These are phyloP conservation scores for Trissoscelio sp. DNA, from an alignment of 2,888 invertebrate genomes.

Conservation along the genomic window DNA sequence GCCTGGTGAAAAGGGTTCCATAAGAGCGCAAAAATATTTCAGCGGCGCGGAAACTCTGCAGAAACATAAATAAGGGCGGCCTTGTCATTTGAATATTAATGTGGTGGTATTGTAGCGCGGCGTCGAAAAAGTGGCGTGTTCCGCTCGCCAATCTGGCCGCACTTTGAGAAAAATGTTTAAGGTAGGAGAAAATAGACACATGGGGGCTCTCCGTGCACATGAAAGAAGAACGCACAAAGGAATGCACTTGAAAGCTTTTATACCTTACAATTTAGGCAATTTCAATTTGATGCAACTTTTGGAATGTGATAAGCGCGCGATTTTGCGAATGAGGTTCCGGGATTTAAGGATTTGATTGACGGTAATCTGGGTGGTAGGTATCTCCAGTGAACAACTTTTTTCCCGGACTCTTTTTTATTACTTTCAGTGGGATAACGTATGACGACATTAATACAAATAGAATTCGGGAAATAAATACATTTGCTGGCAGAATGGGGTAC, in stretches of 20 bases:
- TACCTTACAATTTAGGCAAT: constrained; percentile 27
- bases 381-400: background rate
- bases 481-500: background rate
- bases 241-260: background rate
- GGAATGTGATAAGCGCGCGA: constrained; percentile 30
- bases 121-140: constrained; percentile 2
- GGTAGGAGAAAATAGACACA: no score
- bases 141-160: background rate
- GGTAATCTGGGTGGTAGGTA: background rate
- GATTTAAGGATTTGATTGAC: constrained; percentile 12
- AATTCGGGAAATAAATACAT: constrained; percentile 12
- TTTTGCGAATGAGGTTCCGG: constrained; percentile 8
- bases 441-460: constrained; percentile 27
- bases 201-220: background rate
- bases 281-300: constrained; percentile 36
- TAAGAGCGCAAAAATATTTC: constrained; percentile 27
- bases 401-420: background rate
- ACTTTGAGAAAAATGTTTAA: constrained; percentile 27
- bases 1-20: constrained; percentile 1
- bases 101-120: background rate
- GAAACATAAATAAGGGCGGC: constrained; percentile 31
- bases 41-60: constrained; percentile 2
- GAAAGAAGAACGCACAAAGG: constrained; percentile 14
- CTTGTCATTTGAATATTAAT: background rate
- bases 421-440: constrained; percentile 5